phyloP scores from a whole-genome alignment of 2,113 vertebrate genomes.

The Eretmochelys imbricata region DNA sequence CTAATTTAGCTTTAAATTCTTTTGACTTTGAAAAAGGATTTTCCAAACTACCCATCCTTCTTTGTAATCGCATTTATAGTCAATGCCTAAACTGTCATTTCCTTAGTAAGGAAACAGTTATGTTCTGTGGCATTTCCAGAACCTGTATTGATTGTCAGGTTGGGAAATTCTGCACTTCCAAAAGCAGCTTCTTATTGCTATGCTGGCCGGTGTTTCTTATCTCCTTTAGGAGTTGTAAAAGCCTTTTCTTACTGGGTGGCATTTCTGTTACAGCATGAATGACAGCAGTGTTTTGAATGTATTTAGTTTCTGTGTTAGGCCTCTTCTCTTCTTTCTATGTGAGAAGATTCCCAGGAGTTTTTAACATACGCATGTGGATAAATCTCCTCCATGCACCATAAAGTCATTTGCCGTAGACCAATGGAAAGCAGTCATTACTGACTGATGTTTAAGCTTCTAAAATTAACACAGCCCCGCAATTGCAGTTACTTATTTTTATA shows the following conservation, averaged over 20 bases:
- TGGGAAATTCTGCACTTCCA: conserved; percentile 46
- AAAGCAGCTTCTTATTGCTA: background rate
- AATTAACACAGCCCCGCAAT: conserved; percentile 69
- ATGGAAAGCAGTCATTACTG: conserved; percentile 68
- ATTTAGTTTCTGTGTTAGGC: conserved; percentile 52
- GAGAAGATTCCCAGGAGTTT: conserved; percentile 75
- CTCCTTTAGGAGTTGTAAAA: conserved; percentile 63
- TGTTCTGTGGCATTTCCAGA: conserved; percentile 19
- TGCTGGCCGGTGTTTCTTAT: conserved; percentile 34
- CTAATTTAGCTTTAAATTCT: background rate
- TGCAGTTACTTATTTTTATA: conserved; percentile 76
- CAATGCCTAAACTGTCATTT: background rate
- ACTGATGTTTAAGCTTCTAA: conserved; percentile 67
- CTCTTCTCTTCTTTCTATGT: conserved; percentile 40
- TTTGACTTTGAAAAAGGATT: background rate
- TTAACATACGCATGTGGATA: conserved; percentile 70
- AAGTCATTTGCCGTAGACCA: conserved; percentile 68
- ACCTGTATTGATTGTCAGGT: background rate
- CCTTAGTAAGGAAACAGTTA: conserved; percentile 8
- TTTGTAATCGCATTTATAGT: conserved; percentile 5
- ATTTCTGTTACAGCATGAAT: conserved; percentile 61
- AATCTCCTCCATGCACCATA: conserved; percentile 67
- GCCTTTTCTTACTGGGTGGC: conserved; percentile 68
- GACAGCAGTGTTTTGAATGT: conserved; percentile 38
- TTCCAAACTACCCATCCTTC: background rate